Evolutionary conservation across 1,140 invertebrate genomes (phyloP), one percentile per base, ranked within the genome.

Genomic region (Drosophila santomea): DNA sequence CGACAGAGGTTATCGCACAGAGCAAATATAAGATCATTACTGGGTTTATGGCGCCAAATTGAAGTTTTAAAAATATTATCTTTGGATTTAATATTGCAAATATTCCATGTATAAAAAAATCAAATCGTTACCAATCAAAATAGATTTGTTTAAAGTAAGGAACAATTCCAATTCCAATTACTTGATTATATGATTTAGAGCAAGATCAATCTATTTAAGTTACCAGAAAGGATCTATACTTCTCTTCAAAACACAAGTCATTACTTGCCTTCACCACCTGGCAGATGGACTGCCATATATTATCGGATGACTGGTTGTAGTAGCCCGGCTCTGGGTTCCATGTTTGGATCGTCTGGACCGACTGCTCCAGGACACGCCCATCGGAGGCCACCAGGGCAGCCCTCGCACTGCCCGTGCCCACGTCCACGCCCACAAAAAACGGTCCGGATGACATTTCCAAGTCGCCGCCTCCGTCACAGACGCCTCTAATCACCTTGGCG

Each of bases 291-390:
- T 93, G 89, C 98, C 98, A 99, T 82, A 99, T 98, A 90, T 99
- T 94, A 54, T 96, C 94, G 0, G 97, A 97, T n/a, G 97, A 98
- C 93, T 99, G 98, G 92, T 99, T 97, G 93, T 97, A 99, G 92
- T 95, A 96, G 88, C 96, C 94, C 2, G 94, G 91, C 79, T 94
- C 93, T 1, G 96, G 96, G 86, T 96, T 97, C 95, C 96, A 97
- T 3, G 96, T 97, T 84, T 94, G 93, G 36, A 97, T 96, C 6
- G 94, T 90, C 86, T 95, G 93, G 1, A 95, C 95, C 20, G 95
- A 93, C 35, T 93, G 93, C 77, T 94, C 94, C 3, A 96, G 39
- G 17, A 98, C 93, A 78, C 94, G 94, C 2, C 98, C 98, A 44
- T 93, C 85, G 2, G 93, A 85, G 41, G 93, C 91, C 10, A 98